These are phyloP conservation scores for Drosophila paulistorum DNA, from an alignment of 1,140 invertebrate genomes.

Conservation along the genomic window DNA sequence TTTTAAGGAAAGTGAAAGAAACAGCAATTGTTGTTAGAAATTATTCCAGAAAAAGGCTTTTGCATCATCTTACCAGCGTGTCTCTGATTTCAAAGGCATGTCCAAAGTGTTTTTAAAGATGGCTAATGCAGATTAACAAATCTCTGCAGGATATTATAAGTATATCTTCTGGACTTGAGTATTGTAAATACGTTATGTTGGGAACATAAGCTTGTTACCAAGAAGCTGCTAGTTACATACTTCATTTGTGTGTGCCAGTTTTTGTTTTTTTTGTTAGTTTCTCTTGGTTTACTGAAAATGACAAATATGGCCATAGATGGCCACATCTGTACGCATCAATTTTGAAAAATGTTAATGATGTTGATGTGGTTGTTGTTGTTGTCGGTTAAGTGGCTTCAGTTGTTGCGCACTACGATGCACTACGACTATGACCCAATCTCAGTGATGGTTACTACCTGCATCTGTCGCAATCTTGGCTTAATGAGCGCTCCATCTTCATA, in stretches of 20 bases:
- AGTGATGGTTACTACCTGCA: slow-evolving; percentile 40
- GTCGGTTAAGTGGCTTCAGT: slow-evolving; percentile 51
- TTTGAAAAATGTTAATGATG: slow-evolving; percentile 61
- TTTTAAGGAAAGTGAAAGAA: too few relatives aligned
- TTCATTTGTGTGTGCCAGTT: slow-evolving; percentile 19
- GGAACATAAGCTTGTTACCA: neutral
- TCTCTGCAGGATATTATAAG: too few relatives aligned
- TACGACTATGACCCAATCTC: slow-evolving; percentile 11
- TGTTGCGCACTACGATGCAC: slow-evolving; percentile 5
- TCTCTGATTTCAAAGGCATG: too few relatives aligned
- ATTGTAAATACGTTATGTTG: too few relatives aligned
- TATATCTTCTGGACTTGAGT: too few relatives aligned
- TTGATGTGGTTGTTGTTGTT: slow-evolving; percentile 22
- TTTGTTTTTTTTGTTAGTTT: neutral
- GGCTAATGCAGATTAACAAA: too few relatives aligned
- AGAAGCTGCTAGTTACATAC: slow-evolving; percentile 2
- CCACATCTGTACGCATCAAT: slow-evolving; percentile 53
- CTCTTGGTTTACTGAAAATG: neutral
- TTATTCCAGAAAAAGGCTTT: too few relatives aligned
- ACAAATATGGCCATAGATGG: slow-evolving; percentile 30
- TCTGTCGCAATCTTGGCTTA: slow-evolving; percentile 63
- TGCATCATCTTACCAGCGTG: too few relatives aligned
- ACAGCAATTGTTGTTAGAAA: too few relatives aligned
- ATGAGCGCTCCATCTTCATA: slow-evolving; percentile 53
- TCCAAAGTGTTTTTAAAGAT: too few relatives aligned